Evolutionary conservation across 37 sponge, comb jelly and placozoan genomes (phyloP), one percentile per base, ranked within the genome.

Genomic region (Lycopodina hypogea): DNA sequence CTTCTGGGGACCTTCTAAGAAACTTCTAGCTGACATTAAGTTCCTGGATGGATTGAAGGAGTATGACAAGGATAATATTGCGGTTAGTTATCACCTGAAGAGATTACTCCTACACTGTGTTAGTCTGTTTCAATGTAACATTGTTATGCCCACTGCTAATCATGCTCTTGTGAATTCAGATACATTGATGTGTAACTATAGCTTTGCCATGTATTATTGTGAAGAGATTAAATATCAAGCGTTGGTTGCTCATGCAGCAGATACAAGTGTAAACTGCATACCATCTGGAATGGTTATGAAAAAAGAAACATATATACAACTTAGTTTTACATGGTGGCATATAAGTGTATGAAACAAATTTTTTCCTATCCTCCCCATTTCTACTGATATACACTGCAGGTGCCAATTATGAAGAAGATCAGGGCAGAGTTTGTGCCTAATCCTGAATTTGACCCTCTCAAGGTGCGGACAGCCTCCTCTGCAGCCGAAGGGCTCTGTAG

Each of bases 1-100:
- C 71, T 98, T 90, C 78, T 98, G 99, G 99, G 96, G 96, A 14
- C 99, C 99, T n/a, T 90, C 99, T 23, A 98, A 98, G 85, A 89
- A 77, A 67, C 79, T 98, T 17, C 75, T 98, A 4, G 94, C 94
- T 50, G 99, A 98, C 72, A 90, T 98, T 89, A 90, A 83, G 64
- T 98, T 98, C 83, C 80, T 98, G 50, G 91, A 90, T 23, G 71
- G 77, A 23, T 80, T 98, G 53, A 85, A 85, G 36, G 93, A 92
- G 53, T 98, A 93, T 74, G 99, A 98, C 73, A 93, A 93, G 69
- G 99, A 98, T 62, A 95, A 95, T 68, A 98, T 98, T 0, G 78
- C 90, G 26, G 93, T 90, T 23, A 74, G 76, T 68, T 21, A 29
- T 19, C 52, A 23, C 52, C 22, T 15, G 9, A 9, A 45, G 48